Percentiles rank a stretch among this genome's conserved stretches.
Conservation (phyloP, 2,113 vertebrate genomes). For the Notarius quadriscutis region DNA sequence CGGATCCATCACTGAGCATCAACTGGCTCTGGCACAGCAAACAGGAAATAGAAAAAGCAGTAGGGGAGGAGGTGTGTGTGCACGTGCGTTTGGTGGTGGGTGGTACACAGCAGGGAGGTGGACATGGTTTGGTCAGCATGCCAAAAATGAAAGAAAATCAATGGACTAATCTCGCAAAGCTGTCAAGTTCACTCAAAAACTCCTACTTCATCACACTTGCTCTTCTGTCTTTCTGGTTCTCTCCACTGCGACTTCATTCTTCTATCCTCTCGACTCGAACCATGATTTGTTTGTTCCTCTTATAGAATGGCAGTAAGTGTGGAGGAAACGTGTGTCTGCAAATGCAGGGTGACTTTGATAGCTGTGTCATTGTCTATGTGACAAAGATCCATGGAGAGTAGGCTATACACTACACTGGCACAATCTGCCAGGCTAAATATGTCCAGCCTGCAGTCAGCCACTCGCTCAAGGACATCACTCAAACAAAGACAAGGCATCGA, state of each 20-base stretch:
- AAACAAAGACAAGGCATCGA: constrained; percentile 61
- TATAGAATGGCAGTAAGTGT: neutral
- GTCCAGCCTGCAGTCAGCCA: constrained; percentile 44
- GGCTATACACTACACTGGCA: constrained; percentile 6
- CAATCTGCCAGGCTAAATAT: constrained; percentile 39
- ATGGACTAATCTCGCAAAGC: constrained; percentile 51
- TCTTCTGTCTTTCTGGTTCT: constrained; percentile 11
- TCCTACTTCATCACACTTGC: constrained; percentile 18
- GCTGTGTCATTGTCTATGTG: neutral
- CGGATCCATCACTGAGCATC: constrained; percentile 53
- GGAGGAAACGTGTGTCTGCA: constrained; percentile 6
- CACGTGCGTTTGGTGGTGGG: constrained; percentile 17
- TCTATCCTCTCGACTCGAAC: neutral
- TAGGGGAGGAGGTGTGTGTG: constrained; percentile 33
- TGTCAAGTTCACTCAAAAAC: constrained; percentile 41
- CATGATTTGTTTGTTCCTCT: neutral
- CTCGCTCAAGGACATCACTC: constrained; percentile 66
- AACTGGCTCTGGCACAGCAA: constrained; percentile 55
- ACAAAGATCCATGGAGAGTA: constrained; percentile 22
- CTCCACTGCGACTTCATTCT: neutral
- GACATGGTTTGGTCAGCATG: constrained; percentile 1
- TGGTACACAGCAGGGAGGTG: constrained; percentile 22
- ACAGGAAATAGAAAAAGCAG: constrained; percentile 57
- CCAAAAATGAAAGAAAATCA: constrained; percentile 59
- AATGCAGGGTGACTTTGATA: neutral